Evolutionary conservation across 2,113 vertebrate species (phyloP).

Genomic region (Gopherus flavomarginatus): DNA sequence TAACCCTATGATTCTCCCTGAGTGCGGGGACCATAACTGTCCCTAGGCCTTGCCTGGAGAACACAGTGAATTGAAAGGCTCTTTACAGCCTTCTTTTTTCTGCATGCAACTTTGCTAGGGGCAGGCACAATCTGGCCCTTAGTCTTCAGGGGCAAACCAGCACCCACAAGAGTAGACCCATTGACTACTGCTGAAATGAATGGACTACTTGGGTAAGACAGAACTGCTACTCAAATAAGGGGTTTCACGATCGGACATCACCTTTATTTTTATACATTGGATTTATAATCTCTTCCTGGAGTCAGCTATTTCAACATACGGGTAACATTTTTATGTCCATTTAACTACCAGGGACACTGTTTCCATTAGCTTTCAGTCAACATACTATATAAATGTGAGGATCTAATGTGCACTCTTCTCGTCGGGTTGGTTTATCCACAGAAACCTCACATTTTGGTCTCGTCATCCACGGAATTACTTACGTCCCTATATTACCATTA

Average conservation of each 20-base stretch:
- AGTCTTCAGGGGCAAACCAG: not conserved
- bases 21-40: not conserved
- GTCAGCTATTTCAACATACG: not conserved
- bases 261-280: not conserved
- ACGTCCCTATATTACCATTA: not conserved
- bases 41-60: not conserved
- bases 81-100: not conserved
- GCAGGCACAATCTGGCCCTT: not conserved
- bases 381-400: not conserved
- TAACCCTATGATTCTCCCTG: too few relatives aligned
- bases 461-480: not conserved
- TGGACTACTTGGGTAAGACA: not conserved
- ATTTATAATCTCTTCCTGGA: not conserved
- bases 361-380: not conserved
- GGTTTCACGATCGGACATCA: not conserved
- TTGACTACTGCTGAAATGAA: fast-evolving
- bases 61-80: not conserved
- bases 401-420: not conserved
- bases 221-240: not conserved
- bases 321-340: not conserved
- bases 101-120: not conserved
- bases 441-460: not conserved
- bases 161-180: not conserved
- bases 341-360: not conserved
- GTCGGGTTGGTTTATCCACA: not conserved